Conservation (phyloP, 1,140 invertebrate genomes). For the Ooceraea biroi region DNA sequence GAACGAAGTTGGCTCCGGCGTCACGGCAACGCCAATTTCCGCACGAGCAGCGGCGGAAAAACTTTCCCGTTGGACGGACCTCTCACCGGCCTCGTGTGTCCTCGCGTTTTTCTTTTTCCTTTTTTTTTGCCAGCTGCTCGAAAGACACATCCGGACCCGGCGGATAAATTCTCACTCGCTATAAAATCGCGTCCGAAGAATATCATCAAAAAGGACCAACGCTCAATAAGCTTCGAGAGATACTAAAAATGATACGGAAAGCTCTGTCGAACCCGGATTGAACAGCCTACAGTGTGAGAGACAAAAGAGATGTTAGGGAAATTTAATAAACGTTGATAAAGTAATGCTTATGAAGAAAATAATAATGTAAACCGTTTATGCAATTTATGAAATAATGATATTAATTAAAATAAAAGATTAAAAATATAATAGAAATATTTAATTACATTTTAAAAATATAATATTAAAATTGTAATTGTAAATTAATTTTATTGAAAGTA, state of each 20-base stretch:
- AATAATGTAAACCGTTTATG: not conserved
- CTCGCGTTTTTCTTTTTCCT: constrained; percentile 23
- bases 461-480: too few relatives aligned
- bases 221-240: constrained; percentile 18
- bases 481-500: not conserved
- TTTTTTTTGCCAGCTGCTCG: constrained; percentile 3
- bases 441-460: too few relatives aligned
- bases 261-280: not conserved
- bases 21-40: constrained; percentile 64
- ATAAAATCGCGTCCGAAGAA: constrained; percentile 30
- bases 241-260: constrained; percentile 18
- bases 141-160: not conserved
- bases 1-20: constrained; percentile 29
- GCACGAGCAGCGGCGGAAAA: constrained; percentile 45
- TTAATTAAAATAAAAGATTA: not conserved
- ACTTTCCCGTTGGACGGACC: constrained; percentile 45
- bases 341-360: not conserved
- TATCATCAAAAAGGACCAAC: constrained; percentile 1
- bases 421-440: too few relatives aligned
- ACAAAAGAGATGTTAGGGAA: not conserved
- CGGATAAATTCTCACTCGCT: constrained; percentile 8
- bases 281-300: not conserved
- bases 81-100: constrained; percentile 1
- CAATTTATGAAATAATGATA: not conserved
- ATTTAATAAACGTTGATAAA: constrained; percentile 22